Percentiles rank a stretch among this genome's conserved stretches.
Conservation (phyloP, 1,140 invertebrate genomes). For the Tachypleus tridentatus region DNA sequence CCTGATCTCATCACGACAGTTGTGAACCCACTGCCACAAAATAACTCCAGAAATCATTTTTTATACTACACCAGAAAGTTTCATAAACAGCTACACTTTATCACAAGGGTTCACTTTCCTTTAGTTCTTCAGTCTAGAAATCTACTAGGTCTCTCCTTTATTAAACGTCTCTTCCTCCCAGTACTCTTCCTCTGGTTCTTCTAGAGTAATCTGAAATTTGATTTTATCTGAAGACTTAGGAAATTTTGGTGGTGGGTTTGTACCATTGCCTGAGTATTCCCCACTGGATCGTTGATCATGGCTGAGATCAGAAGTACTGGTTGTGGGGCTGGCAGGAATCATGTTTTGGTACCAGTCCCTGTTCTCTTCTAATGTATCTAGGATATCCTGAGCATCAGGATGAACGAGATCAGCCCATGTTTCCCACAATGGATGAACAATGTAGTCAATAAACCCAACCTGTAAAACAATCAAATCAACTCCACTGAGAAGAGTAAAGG, state of each 20-base stretch:
- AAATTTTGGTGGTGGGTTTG: conserved; percentile 21
- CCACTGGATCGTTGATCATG: conserved; percentile 1
- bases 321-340: conserved; percentile 45
- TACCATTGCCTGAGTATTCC: neutral
- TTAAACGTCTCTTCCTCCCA: conserved; percentile 5
- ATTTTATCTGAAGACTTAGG: conserved; percentile 37
- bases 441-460: conserved; percentile 98
- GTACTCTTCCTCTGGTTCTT: conserved; percentile 50
- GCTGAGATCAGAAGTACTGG: conserved; percentile 9
- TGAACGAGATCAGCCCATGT: conserved; percentile 99
- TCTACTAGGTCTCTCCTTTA: too few species aligned
- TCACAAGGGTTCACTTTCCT: too few species aligned
- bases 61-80: too few species aligned
- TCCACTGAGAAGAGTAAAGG: too few species aligned
- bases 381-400: conserved; percentile 93
- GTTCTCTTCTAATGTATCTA: conserved; percentile 96
- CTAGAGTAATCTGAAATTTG: conserved; percentile 59
- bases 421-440: conserved; percentile 97
- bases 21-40: too few species aligned
- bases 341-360: conserved; percentile 89
- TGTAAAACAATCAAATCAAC: conserved; percentile 11
- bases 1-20: too few species aligned
- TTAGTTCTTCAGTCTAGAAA: too few species aligned
- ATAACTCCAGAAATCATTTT: too few species aligned
- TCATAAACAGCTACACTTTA: too few species aligned